Conservation (phyloP, 2,113 vertebrate genomes). For the Campylomormyrus tamandua region DNA sequence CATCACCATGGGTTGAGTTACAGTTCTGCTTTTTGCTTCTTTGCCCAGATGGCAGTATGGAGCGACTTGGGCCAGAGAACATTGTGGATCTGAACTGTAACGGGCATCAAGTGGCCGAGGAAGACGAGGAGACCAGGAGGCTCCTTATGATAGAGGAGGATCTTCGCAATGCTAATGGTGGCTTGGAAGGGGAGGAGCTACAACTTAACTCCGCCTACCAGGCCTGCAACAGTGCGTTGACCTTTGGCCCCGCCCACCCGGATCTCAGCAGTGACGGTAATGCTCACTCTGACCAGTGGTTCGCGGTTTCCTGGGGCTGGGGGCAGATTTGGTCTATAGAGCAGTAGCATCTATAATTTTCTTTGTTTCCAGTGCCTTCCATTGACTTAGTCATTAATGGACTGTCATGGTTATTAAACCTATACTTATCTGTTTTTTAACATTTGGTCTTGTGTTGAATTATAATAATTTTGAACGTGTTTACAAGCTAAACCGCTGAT, state of each 20-base stretch:
- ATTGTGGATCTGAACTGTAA: constrained; percentile 72
- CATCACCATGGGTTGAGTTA: not conserved
- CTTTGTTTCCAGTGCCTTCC: constrained; percentile 14
- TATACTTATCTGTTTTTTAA: not conserved
- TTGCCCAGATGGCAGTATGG: not conserved
- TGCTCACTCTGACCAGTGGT: constrained; percentile 34
- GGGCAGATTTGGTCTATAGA: not conserved
- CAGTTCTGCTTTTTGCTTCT: not conserved
- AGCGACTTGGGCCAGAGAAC: constrained; percentile 24
- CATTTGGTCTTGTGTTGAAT: not conserved
- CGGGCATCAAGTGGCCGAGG: constrained; percentile 52
- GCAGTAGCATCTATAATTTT: not conserved
- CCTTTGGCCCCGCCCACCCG: constrained; percentile 11
- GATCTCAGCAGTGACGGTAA: constrained; percentile 33
- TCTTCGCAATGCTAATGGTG: constrained; percentile 72
- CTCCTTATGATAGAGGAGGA: constrained; percentile 62
- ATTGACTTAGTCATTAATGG: not conserved
- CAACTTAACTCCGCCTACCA: constrained; percentile 36
- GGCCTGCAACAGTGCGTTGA: constrained; percentile 31
- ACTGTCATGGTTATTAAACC: not conserved
- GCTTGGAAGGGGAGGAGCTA: constrained; percentile 27
- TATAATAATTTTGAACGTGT: not conserved
- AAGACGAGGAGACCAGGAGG: constrained; percentile 44
- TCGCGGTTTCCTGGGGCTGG: not conserved
- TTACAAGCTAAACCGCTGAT: not conserved